phyloP scores from a whole-genome alignment of 2,888 invertebrate genomes.

The Caradrina kadenii region DNA sequence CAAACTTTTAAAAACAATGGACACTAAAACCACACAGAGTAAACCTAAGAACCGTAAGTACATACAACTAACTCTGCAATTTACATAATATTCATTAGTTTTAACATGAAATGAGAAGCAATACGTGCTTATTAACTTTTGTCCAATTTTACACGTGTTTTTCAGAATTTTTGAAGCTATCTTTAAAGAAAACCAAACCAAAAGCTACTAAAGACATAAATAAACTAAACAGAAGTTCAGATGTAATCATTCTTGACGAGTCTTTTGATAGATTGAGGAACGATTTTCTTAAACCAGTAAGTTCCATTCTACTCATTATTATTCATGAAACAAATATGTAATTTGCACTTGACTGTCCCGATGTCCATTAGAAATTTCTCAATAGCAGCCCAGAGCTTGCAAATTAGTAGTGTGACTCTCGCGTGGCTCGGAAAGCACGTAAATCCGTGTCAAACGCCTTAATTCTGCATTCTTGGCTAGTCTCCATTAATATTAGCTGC shows the following conservation, averaged over 20 bases:
- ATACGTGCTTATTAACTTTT: too few species aligned
- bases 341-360: too few species aligned
- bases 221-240: slow-evolving; percentile 75
- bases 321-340: background rate
- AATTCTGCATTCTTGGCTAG: too few species aligned
- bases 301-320: slow-evolving; percentile 52
- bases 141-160: background rate
- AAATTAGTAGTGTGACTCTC: too few species aligned
- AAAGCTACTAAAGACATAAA: slow-evolving; percentile 68
- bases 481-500: too few species aligned
- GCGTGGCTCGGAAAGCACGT: too few species aligned
- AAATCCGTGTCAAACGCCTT: too few species aligned
- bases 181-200: slow-evolving; percentile 81
- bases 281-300: slow-evolving; percentile 76
- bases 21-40: slow-evolving; percentile 68
- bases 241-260: slow-evolving; percentile 83
- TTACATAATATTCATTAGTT: background rate
- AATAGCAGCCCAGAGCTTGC: too few species aligned
- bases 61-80: background rate
- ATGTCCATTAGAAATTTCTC: too few species aligned
- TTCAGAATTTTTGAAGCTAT: slow-evolving; percentile 82
- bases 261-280: slow-evolving; percentile 80
- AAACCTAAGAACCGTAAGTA: slow-evolving; percentile 77
- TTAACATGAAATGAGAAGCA: background rate
- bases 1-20: slow-evolving; percentile 66